phyloP scores from a whole-genome alignment of 2,113 vertebrate species.

The Panurus biarmicus region DNA sequence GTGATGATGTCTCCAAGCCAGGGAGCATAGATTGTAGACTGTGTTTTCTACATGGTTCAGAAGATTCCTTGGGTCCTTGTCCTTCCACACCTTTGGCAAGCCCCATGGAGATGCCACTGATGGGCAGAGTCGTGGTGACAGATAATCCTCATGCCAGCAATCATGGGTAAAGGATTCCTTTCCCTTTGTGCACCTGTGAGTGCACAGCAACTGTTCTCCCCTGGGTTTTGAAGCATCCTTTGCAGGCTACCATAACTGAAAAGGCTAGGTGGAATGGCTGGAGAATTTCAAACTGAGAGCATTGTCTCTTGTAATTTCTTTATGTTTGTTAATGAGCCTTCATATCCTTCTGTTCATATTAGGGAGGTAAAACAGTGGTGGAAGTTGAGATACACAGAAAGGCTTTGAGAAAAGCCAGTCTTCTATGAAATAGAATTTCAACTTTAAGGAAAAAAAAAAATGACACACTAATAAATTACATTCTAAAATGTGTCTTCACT shows the following conservation, averaged over 20 bases:
- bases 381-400: slow-evolving; percentile 27
- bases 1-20: background rate
- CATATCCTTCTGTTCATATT: background rate
- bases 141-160: fast-evolving
- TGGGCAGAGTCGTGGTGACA: background rate
- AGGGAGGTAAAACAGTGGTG: background rate
- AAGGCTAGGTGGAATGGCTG: slow-evolving; percentile 1
- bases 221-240: background rate
- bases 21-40: background rate
- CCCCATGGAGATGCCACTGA: background rate
- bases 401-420: slow-evolving; percentile 26
- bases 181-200: background rate
- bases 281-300: background rate
- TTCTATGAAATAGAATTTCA: slow-evolving; percentile 44
- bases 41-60: background rate
- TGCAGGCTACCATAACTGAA: background rate
- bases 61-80: background rate
- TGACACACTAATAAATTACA: slow-evolving; percentile 21
- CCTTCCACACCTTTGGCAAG: background rate
- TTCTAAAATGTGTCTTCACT: slow-evolving; percentile 32
- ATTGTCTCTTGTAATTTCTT: slow-evolving; percentile 39
- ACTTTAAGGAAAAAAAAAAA: background rate
- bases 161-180: background rate
- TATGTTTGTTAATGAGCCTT: slow-evolving; percentile 23
- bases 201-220: background rate